Evolutionary conservation across 30 jellyfish, hydroid and myxozoan species (phyloP).

Genomic region (Aurelia coerulea): DNA sequence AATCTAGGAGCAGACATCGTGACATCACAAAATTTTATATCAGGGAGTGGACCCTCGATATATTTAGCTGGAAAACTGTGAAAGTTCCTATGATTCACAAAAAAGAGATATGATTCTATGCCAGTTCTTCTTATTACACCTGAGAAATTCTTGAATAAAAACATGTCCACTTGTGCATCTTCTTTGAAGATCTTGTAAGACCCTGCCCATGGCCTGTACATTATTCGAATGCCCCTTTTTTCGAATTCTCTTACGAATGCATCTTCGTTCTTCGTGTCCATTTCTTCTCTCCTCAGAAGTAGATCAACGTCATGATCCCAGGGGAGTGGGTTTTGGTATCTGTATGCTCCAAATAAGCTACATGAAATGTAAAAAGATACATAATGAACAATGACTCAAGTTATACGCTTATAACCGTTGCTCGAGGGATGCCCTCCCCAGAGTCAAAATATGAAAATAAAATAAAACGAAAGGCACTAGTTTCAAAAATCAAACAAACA

Average conservation of each 20-base stretch:
- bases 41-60: conserved; percentile 64
- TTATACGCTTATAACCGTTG: no score
- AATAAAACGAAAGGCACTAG: no score
- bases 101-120: conserved; percentile 82
- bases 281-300: conserved; percentile 71
- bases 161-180: conserved; percentile 80
- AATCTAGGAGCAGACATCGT: conserved; percentile 75
- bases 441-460: no score
- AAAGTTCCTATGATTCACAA: conserved; percentile 76
- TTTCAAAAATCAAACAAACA: no score
- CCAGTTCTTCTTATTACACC: conserved; percentile 81
- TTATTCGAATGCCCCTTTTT: conserved; percentile 47
- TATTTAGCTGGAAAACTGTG: conserved; percentile 82
- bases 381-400: no score
- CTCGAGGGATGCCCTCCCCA: no score
- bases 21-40: conserved; percentile 73
- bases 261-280: conserved; percentile 44
- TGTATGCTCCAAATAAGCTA: conserved; percentile 97
- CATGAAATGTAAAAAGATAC: not conserved
- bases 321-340: conserved; percentile 83
- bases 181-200: conserved; percentile 55
- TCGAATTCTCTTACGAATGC: conserved; percentile 40
- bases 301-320: conserved; percentile 95
- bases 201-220: conserved; percentile 84
- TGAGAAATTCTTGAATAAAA: conserved; percentile 62